phyloP scores from a whole-genome alignment of 2,888 invertebrate genomes.

The Alcis repandata region DNA sequence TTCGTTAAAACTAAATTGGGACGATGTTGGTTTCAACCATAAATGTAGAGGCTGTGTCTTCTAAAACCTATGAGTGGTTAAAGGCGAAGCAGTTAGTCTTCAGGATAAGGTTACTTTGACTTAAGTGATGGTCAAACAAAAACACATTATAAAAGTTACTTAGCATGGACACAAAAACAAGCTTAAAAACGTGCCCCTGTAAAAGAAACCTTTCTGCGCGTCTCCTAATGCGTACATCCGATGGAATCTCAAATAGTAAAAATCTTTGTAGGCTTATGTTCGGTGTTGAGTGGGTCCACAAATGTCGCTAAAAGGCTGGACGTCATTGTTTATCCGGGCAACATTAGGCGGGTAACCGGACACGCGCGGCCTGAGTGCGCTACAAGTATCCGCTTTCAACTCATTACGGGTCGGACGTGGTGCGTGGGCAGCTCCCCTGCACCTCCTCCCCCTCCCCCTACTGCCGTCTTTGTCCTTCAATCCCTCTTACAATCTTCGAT shows the following conservation, averaged over 20 bases:
- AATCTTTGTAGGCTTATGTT: slow-evolving; percentile 86
- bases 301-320: slow-evolving; percentile 87
- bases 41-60: not conserved
- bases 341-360: slow-evolving; percentile 87
- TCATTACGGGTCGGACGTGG: slow-evolving; percentile 86
- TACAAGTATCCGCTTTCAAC: slow-evolving; percentile 87
- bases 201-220: slow-evolving; percentile 47
- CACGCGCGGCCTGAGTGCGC: slow-evolving; percentile 86
- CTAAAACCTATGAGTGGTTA: not conserved
- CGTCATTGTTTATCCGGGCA: slow-evolving; percentile 87
- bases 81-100: not conserved
- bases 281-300: slow-evolving; percentile 86
- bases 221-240: slow-evolving; percentile 66
- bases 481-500: slow-evolving; percentile 84
- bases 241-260: slow-evolving; percentile 80
- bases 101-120: slow-evolving; percentile 4
- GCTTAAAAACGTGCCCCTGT: slow-evolving; percentile 25
- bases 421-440: slow-evolving; percentile 74
- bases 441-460: slow-evolving; percentile 57
- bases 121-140: slow-evolving; percentile 8
- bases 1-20: no score
- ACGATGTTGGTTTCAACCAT: not conserved
- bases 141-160: slow-evolving; percentile 11
- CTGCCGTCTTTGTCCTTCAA: slow-evolving; percentile 80
- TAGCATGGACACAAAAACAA: slow-evolving; percentile 13